phyloP scores from a whole-genome alignment of 2,797 vertebrate species.

The Adelosebastes latens region DNA sequence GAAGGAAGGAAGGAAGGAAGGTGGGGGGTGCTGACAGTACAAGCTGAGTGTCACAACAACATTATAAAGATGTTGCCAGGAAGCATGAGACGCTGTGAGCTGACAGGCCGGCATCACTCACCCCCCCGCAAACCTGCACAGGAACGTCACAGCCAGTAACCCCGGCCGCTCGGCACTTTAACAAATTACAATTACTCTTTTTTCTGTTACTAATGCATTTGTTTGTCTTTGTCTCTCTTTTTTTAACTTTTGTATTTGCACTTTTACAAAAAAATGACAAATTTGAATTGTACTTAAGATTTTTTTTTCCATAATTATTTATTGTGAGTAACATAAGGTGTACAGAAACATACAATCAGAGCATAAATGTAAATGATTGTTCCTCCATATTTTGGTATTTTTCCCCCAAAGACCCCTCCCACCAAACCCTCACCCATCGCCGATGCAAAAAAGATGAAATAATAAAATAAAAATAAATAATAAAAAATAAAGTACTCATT shows the following conservation, averaged over 20 bases:
- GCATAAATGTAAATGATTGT: no score
- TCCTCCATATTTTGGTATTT: no score
- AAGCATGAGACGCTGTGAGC: conserved; percentile 4
- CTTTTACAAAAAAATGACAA: neutral
- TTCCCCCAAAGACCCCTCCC: no score
- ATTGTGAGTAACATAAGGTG: rapidly evolving
- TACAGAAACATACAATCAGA: no score
- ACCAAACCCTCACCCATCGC: no score
- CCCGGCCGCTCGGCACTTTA: neutral
- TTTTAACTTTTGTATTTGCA: neutral
- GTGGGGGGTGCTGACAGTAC: neutral
- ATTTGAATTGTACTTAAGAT: neutral
- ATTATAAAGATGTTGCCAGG: conserved; percentile 43
- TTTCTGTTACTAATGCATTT: neutral
- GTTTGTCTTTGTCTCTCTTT: neutral
- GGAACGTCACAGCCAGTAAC: conserved; percentile 1
- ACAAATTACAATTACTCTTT: neutral
- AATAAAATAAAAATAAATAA: no score
- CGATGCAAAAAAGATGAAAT: no score
- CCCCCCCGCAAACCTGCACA: neutral
- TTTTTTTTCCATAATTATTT: no score
- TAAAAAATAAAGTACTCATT: no score
- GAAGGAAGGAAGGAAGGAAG: no score
- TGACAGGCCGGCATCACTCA: conserved; percentile 31
- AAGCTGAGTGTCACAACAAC: conserved; percentile 32